phyloP scores from a whole-genome alignment of 92 coral and sea anemone species.

The Zoanthus solanderi region DNA sequence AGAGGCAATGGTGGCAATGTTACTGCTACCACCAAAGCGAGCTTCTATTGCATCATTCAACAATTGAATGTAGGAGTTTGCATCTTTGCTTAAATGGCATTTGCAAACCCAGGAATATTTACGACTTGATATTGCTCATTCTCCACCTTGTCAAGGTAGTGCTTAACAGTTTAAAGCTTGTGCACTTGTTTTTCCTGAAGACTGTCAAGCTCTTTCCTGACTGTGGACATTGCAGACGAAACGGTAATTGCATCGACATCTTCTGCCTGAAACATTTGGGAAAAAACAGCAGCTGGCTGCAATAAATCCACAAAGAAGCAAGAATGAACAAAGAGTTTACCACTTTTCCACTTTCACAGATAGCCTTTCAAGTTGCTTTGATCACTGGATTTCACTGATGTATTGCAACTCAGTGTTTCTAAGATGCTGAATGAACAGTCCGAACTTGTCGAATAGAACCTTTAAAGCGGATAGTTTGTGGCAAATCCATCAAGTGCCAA shows the following conservation, averaged over 20 bases:
- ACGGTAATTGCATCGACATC: constrained; percentile 59
- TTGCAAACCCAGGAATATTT: constrained; percentile 5
- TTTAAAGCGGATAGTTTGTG: constrained; percentile 58
- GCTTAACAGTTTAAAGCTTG: constrained; percentile 44
- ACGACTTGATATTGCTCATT: constrained; percentile 48
- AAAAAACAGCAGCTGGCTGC: constrained; percentile 55
- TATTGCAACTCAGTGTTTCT: constrained; percentile 53
- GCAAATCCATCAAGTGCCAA: constrained; percentile 63
- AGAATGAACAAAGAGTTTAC: background rate
- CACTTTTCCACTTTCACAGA: constrained; percentile 33
- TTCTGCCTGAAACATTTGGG: constrained; percentile 57
- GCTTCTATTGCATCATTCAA: constrained; percentile 42
- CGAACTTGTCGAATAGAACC: constrained; percentile 59
- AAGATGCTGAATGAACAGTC: constrained; percentile 60
- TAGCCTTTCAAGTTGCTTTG: constrained; percentile 61
- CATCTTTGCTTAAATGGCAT: constrained; percentile 51
- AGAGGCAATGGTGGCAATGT: constrained; percentile 33
- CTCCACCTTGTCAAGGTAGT: constrained; percentile 49
- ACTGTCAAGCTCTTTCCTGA: constrained; percentile 32
- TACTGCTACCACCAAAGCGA: constrained; percentile 47
- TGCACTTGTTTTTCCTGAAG: constrained; percentile 20
- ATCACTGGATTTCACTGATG: constrained; percentile 50
- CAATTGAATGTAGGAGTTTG: constrained; percentile 23
- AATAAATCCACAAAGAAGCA: constrained; percentile 57
- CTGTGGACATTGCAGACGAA: background rate